phyloP scores from a whole-genome alignment of 2,888 invertebrate species.

The Willowsia nigromaculata region DNA sequence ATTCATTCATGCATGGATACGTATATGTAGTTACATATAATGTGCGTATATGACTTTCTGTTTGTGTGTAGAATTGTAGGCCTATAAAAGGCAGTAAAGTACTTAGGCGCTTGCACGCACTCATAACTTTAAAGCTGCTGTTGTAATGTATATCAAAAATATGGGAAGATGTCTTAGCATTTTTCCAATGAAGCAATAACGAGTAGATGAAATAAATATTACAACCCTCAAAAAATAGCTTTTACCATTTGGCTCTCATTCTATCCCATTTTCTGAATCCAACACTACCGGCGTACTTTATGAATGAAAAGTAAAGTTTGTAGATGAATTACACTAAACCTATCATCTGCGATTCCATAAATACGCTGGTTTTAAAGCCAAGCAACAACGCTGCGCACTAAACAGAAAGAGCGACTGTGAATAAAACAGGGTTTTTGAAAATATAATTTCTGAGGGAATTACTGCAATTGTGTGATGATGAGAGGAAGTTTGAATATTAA shows the following conservation, averaged over 20 bases:
- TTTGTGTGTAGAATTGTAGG: not conserved
- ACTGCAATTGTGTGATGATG: not conserved
- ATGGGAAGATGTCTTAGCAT: not conserved
- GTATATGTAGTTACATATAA: not conserved
- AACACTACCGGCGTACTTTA: not conserved
- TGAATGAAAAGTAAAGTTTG: not conserved
- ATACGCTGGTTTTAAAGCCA: not conserved
- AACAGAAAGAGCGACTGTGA: not conserved
- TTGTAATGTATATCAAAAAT: constrained; percentile 7
- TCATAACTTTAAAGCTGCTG: not conserved
- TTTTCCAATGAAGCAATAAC: constrained; percentile 57
- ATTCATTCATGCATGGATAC: not conserved
- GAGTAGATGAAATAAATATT: constrained; percentile 53
- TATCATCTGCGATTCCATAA: constrained; percentile 20
- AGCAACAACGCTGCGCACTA: not conserved
- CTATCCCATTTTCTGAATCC: not conserved
- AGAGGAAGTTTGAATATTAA: not conserved
- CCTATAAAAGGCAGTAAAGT: constrained; percentile 38
- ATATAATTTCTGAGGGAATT: constrained; percentile 5
- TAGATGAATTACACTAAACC: constrained; percentile 33
- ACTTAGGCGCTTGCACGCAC: not conserved
- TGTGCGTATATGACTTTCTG: not conserved
- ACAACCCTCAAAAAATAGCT: constrained; percentile 21
- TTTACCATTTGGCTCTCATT: not conserved
- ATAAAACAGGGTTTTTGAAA: not conserved